phyloP scores from a whole-genome alignment of 2,113 vertebrate species.

The Zosterops hypoxanthus region DNA sequence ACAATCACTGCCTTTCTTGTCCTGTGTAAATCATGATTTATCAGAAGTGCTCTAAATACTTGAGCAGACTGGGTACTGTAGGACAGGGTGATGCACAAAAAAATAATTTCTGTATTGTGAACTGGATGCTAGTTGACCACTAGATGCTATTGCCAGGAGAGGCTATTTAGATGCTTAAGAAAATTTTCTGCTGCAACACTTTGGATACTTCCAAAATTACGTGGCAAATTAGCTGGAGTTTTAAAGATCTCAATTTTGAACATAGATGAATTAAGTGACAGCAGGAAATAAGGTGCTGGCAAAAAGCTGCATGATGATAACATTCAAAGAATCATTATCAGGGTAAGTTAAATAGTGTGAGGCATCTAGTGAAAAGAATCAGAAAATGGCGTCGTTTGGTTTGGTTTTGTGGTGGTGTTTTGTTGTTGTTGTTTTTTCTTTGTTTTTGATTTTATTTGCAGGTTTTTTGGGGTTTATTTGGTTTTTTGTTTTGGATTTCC shows the following conservation, averaged over 20 bases:
- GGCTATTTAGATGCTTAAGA: background rate
- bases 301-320: background rate
- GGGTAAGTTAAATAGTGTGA: background rate
- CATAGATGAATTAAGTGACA: background rate
- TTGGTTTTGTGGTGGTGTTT: background rate
- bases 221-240: background rate
- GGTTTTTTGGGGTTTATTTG: background rate
- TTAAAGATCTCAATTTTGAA: background rate
- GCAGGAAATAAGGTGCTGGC: background rate
- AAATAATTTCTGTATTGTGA: background rate
- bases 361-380: background rate
- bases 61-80: background rate
- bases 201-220: background rate
- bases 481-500: background rate
- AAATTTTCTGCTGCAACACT: background rate
- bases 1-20: background rate
- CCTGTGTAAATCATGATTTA: background rate
- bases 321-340: background rate
- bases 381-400: background rate
- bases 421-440: background rate
- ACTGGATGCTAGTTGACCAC: background rate
- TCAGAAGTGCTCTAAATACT: background rate
- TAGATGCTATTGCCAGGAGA: background rate
- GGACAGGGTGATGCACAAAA: background rate
- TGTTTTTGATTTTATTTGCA: background rate